Conservation (phyloP, 2,113 vertebrate species). For the Microcebus jonahi region DNA sequence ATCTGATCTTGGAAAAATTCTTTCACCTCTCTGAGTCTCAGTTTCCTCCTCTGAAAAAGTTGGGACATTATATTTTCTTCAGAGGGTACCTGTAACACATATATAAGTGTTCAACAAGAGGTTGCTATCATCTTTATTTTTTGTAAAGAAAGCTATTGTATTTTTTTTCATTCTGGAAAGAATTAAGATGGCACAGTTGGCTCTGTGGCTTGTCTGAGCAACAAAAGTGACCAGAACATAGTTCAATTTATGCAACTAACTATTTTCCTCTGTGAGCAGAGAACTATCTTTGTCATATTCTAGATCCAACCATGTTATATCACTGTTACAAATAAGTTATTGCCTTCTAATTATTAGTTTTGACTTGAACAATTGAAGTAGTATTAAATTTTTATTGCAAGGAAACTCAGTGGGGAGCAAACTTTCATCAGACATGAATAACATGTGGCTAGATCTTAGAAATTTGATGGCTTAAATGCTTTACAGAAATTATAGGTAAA, state of each 20-base stretch:
- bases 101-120: neutral
- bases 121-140: neutral
- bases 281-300: constrained; percentile 6
- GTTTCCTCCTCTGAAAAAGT: constrained; percentile 1
- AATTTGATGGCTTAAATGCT: constrained; percentile 17
- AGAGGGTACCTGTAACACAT: neutral
- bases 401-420: neutral
- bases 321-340: constrained; percentile 8
- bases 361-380: neutral
- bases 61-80: neutral
- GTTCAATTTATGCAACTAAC: neutral
- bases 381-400: constrained; percentile 24
- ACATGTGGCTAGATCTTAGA: neutral
- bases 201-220: neutral
- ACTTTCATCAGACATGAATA: neutral
- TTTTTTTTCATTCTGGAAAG: constrained; percentile 39
- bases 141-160: neutral
- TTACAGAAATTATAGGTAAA: neutral
- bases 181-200: neutral
- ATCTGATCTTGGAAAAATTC: neutral
- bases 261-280: neutral
- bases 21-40: neutral
- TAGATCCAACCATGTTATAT: neutral
- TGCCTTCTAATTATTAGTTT: constrained; percentile 5
- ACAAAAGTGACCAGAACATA: neutral